phyloP scores from a whole-genome alignment of 2,113 vertebrate genomes.

The Gymnocephalus cernua region DNA sequence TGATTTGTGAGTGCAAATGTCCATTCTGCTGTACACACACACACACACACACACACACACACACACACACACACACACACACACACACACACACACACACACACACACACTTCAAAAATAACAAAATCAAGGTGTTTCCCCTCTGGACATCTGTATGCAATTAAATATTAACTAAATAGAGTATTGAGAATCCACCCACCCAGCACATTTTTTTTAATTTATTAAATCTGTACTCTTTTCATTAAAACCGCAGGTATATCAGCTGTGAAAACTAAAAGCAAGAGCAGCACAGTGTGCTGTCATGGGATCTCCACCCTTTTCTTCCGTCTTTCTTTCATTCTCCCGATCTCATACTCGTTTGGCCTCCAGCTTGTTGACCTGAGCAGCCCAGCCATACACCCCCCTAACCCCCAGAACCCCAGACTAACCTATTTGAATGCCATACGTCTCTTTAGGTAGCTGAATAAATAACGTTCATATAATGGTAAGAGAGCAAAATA shows the following conservation, averaged over 20 bases:
- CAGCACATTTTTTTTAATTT: constrained; percentile 4
- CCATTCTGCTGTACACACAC: neutral
- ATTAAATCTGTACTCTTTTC: constrained; percentile 23
- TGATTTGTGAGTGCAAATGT: neutral
- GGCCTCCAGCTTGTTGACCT: constrained; percentile 31
- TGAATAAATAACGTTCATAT: neutral
- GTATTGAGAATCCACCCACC: neutral
- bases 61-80: neutral
- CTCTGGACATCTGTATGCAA: constrained; percentile 53
- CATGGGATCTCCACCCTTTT: constrained; percentile 16
- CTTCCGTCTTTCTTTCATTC: neutral
- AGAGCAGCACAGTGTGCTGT: neutral
- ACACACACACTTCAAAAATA: constrained; percentile 61
- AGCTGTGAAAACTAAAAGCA: neutral
- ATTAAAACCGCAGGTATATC: neutral
- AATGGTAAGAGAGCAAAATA: neutral
- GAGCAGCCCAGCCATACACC: constrained; percentile 5
- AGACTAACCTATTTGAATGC: neutral
- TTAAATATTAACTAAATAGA: constrained; percentile 65
- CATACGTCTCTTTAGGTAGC: neutral
- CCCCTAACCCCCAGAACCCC: neutral
- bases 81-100: constrained; percentile 2
- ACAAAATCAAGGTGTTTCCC: constrained; percentile 64
- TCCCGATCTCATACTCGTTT: neutral
- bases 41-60: neutral